Evolutionary conservation across 2,888 invertebrate species (phyloP).

Genomic region (Lithophane socia): DNA sequence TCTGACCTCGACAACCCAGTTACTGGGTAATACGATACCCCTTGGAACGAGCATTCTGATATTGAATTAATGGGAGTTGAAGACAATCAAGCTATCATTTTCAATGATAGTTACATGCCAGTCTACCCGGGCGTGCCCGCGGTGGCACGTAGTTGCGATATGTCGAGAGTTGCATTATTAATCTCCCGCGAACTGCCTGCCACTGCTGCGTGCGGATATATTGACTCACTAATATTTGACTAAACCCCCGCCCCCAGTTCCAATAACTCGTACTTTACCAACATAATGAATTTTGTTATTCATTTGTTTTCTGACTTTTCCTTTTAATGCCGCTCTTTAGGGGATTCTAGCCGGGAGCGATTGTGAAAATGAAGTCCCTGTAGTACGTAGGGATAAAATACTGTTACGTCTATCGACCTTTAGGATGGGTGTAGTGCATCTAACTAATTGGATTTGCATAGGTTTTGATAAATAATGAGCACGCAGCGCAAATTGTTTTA

Average conservation of each 20-base stretch:
- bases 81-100: neutral
- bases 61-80: neutral
- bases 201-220: constrained; percentile 1
- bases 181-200: neutral
- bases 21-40: too few species aligned
- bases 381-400: neutral
- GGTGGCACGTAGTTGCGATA: neutral
- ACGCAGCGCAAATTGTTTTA: neutral
- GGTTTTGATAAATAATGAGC: neutral
- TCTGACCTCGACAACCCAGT: too few species aligned
- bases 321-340: neutral
- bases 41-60: neutral
- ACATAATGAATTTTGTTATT: constrained; percentile 10
- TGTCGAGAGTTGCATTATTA: constrained; percentile 12
- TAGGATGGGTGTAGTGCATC: neutral
- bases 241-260: neutral
- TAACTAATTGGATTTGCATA: neutral
- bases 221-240: constrained; percentile 41
- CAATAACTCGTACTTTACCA: neutral
- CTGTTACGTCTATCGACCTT: too few species aligned
- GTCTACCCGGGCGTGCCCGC: neutral
- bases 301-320: constrained; percentile 9
- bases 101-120: neutral
- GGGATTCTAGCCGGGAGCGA: neutral
- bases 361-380: neutral